Conservation (phyloP, 37 sponge, comb jelly and placozoan species). For the Eunapius fragilis region DNA sequence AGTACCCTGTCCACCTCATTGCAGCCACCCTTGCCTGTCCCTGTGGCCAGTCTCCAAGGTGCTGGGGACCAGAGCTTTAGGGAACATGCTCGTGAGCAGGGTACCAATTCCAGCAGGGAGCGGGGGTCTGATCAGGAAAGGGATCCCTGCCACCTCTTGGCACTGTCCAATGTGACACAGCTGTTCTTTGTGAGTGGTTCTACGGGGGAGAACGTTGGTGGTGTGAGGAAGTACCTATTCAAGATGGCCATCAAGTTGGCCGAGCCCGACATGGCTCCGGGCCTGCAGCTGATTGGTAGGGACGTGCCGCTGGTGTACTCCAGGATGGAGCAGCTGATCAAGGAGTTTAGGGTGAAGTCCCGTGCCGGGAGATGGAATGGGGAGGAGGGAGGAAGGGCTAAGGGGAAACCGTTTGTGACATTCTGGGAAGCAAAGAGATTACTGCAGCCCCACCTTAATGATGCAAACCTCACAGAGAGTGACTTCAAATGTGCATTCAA, state of each 20-base stretch:
- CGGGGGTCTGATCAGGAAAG: not conserved
- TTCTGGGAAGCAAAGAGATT: slow-evolving; percentile 20
- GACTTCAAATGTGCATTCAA: slow-evolving; percentile 43
- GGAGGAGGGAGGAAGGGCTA: slow-evolving; percentile 1
- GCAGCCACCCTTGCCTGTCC: not conserved
- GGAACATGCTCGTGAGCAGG: not conserved
- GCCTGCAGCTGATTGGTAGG: slow-evolving; percentile 19
- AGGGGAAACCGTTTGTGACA: slow-evolving; percentile 30
- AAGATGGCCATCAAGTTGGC: not conserved
- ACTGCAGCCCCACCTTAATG: slow-evolving; percentile 5
- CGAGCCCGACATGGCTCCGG: not conserved
- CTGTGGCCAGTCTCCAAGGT: too few relatives aligned
- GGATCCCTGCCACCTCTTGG: slow-evolving; percentile 36
- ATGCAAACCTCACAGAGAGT: not conserved
- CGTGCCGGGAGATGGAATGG: slow-evolving; percentile 6
- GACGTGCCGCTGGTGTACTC: slow-evolving; percentile 43
- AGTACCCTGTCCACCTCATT: slow-evolving; percentile 15
- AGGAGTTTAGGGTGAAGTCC: slow-evolving; percentile 18
- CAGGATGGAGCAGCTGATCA: slow-evolving; percentile 26
- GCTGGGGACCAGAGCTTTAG: not conserved
- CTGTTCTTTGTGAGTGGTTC: slow-evolving; percentile 54
- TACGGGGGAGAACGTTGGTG: slow-evolving; percentile 37
- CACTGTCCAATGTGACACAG: slow-evolving; percentile 8
- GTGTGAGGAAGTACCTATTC: slow-evolving; percentile 43
- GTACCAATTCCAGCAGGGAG: not conserved